Base-by-base conservation (phyloP, 1,140 invertebrate genomes). In the Acyrthosiphon pisum region DNA sequence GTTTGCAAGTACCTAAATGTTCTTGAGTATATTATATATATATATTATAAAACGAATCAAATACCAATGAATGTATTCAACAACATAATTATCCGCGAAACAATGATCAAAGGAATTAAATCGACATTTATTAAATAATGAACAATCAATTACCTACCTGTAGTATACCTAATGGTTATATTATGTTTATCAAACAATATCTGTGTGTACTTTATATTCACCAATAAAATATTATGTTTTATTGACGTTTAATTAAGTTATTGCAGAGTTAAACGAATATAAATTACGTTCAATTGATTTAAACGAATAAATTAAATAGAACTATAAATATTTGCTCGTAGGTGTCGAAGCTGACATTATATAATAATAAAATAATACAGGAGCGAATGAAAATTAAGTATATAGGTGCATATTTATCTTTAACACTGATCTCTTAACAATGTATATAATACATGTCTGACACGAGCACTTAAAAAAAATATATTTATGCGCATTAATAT, bases 201-300 rank as follows among this genome's bases (percentile, higher is more conserved):
- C 11, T 76, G 30, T 76, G 30, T 76, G 18, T 76, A 6, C n/a
- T 76, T 76, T n/a, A 14, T 76, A 35, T 14, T n/a, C 11, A n/a
- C 60, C n/a, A 18, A 76, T 76, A 76, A 60, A 60, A 60, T 56
- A 60, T 76, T 56, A 60, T 76, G 60, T 76, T 76, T 76, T 76
- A 76, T 18, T 76, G 60, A 76, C 60, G 14, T 76, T 76, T n/a
- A n/a, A n/a, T n/a, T 76, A n/a, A 76, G 50, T 53, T 50, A 60
- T 30, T 18, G 11, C 41, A 4, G n/a, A 76, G n/a, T 35, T 6
- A n/a, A 76, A n/a, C n/a, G 4, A 76, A 76, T 68, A 68, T n/a
- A 60, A 60, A 60, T 60, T 60, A 60, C 9, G 56, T 60, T 60
- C 9, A 60, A 60, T 60, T 60, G 30, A 60, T 60, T 14, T 60